Evolutionary conservation across 2,113 vertebrate genomes (phyloP).

Genomic region (Platysternon megacephalum): DNA sequence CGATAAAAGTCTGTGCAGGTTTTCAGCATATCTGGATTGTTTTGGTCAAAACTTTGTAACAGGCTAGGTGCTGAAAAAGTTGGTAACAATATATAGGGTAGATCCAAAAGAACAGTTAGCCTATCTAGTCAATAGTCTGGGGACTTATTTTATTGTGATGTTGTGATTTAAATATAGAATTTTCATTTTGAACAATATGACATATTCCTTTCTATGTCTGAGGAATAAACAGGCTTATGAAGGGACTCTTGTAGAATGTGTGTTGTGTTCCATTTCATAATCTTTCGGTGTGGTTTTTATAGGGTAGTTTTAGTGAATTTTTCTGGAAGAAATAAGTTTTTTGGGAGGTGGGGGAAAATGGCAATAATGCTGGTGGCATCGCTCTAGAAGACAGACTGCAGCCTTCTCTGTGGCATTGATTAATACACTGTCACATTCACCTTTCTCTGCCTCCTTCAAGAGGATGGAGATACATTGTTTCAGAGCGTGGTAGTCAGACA

Average conservation of each 20-base stretch:
- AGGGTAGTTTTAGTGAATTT: not conserved
- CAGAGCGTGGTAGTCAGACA: conserved; percentile 26
- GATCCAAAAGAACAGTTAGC: not conserved
- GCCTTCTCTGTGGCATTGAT: conserved; percentile 44
- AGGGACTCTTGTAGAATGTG: not conserved
- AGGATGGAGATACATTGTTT: conserved; percentile 10
- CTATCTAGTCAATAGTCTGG: not conserved
- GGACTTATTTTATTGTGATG: not conserved
- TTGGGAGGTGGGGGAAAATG: not conserved
- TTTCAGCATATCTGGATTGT: not conserved
- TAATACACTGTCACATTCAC: not conserved
- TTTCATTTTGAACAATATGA: not conserved
- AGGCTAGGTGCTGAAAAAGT: not conserved
- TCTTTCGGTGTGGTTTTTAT: not conserved
- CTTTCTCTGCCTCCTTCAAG: conserved; percentile 22
- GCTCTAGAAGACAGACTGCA: conserved; percentile 45
- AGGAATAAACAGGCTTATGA: not conserved
- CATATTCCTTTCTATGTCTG: not conserved
- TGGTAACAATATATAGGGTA: not conserved
- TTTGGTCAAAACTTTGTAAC: too few relatives aligned
- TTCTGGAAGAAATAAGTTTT: not conserved
- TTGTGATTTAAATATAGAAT: not conserved
- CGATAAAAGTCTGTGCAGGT: not conserved
- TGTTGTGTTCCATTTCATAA: not conserved
- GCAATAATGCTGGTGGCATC: conserved; percentile 21